These are phyloP conservation scores for Oenanthe melanoleuca DNA, from an alignment of 2,113 vertebrate species.

Conservation along the genomic window DNA sequence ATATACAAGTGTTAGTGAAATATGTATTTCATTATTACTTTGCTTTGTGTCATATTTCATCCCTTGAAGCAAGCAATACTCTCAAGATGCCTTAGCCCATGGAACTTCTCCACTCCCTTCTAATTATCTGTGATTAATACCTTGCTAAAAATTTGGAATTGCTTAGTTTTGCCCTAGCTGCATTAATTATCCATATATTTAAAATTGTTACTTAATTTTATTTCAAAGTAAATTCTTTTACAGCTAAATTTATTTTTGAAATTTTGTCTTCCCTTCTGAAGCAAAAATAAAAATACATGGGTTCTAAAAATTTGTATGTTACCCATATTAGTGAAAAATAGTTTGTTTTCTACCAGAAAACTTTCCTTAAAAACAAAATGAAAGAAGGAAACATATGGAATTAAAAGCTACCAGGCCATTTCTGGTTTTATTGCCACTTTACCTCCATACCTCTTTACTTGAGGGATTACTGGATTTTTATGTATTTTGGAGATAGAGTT, in stretches of 20 bases:
- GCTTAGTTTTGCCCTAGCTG: not conserved
- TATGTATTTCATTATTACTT: conserved; percentile 49
- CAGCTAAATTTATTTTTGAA: not conserved
- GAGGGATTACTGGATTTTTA: not conserved
- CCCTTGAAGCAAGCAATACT: conserved; percentile 14
- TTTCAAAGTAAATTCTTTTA: not conserved
- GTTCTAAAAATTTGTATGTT: not conserved
- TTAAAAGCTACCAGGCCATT: not conserved
- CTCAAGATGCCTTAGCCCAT: conserved; percentile 2
- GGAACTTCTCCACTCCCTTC: not conserved
- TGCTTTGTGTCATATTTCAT: conserved; percentile 37
- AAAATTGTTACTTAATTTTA: not conserved
- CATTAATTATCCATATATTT: not conserved
- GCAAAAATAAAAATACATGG: not conserved
- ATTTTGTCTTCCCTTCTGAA: not conserved
- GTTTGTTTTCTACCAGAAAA: not conserved
- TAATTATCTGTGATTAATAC: conserved; percentile 49
- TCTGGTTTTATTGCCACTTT: not conserved
- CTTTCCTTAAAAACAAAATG: not conserved
- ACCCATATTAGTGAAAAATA: not conserved
- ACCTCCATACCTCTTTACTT: not conserved
- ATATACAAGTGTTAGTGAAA: conserved; percentile 58
- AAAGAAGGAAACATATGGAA: not conserved
- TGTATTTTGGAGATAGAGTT: not conserved
- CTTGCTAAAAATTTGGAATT: conserved; percentile 13